Percentiles rank a stretch among this genome's conserved stretches.
Evolutionary conservation across 2,888 invertebrate species (phyloP).

Genomic region (Acleris cristana): DNA sequence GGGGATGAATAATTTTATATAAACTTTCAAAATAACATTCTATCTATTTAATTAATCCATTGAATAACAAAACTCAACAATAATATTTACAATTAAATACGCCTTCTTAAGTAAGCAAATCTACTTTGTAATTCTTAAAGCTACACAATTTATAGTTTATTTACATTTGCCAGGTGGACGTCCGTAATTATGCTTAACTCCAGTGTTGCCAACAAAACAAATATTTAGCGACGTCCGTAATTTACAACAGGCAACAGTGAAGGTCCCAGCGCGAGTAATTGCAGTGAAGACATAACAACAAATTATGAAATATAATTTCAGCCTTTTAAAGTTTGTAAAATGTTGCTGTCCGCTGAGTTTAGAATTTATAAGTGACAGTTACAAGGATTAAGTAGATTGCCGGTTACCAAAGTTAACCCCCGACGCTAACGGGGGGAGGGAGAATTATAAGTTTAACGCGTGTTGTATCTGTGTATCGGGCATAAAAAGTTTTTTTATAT

Average conservation of each 20-base stretch:
- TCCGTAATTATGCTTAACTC: conserved; percentile 15
- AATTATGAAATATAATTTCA: conserved; percentile 17
- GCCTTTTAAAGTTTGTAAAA: conserved; percentile 14
- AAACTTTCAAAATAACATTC: too few relatives aligned
- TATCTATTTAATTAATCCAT: conserved; percentile 1
- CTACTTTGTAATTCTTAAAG: conserved; percentile 1
- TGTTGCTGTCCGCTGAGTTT: conserved; percentile 6
- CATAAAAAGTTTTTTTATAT: too few relatives aligned
- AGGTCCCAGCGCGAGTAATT: conserved; percentile 9
- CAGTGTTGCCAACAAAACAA: conserved; percentile 18
- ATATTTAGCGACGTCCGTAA: conserved; percentile 16
- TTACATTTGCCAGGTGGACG: conserved; percentile 14
- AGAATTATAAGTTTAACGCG: too few relatives aligned
- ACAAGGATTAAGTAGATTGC: too few relatives aligned
- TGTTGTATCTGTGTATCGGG: too few relatives aligned
- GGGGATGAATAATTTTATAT: too few relatives aligned
- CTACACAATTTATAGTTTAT: conserved; percentile 9
- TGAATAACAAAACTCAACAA: background rate
- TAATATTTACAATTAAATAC: too few relatives aligned
- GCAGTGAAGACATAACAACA: conserved; percentile 15
- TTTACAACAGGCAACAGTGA: conserved; percentile 13
- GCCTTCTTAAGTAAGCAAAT: too few relatives aligned
- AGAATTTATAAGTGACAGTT: too few relatives aligned
- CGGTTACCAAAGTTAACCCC: too few relatives aligned
- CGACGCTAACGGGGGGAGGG: too few relatives aligned